phyloP scores from a whole-genome alignment of 1,140 invertebrate species.

The Panonychus citri region DNA sequence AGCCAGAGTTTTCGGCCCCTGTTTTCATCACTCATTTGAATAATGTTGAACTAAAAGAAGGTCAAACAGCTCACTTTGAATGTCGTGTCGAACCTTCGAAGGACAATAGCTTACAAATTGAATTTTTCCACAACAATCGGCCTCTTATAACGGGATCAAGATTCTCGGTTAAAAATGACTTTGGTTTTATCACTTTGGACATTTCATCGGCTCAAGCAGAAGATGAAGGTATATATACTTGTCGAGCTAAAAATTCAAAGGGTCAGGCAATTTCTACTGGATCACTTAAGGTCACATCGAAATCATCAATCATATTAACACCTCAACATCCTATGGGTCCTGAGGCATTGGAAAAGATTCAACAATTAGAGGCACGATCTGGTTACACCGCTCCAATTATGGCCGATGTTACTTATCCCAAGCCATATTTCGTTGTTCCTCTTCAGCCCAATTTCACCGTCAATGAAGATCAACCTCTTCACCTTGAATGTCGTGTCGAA shows the following conservation, averaged over 20 bases:
- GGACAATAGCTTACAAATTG: slow-evolving; percentile 82
- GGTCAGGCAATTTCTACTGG: not conserved
- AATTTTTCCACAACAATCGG: slow-evolving; percentile 86
- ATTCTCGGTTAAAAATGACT: slow-evolving; percentile 61
- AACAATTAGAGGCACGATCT: slow-evolving; percentile 46
- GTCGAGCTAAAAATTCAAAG: slow-evolving; percentile 41
- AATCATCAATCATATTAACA: not conserved
- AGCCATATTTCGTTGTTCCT: slow-evolving; percentile 70
- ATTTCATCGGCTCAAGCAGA: slow-evolving; percentile 61
- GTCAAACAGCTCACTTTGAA: slow-evolving; percentile 85
- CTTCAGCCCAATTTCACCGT: slow-evolving; percentile 57
- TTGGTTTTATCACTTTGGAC: slow-evolving; percentile 70
- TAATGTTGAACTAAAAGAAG: slow-evolving; percentile 72
- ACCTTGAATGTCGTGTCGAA: slow-evolving; percentile 80
- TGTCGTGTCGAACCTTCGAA: slow-evolving; percentile 83
- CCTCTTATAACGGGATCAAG: slow-evolving; percentile 43
- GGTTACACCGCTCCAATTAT: slow-evolving; percentile 29
- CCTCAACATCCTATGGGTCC: slow-evolving; percentile 44
- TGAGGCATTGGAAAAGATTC: slow-evolving; percentile 75
- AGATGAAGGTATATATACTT: slow-evolving; percentile 64
- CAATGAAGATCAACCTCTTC: slow-evolving; percentile 60
- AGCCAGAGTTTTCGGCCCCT: slow-evolving; percentile 54
- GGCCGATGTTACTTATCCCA: slow-evolving; percentile 40
- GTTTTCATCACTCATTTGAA: slow-evolving; percentile 74
- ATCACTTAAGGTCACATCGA: not conserved